Conservation (phyloP, 2,113 vertebrate species). For the Nothobranchius furzeri region DNA sequence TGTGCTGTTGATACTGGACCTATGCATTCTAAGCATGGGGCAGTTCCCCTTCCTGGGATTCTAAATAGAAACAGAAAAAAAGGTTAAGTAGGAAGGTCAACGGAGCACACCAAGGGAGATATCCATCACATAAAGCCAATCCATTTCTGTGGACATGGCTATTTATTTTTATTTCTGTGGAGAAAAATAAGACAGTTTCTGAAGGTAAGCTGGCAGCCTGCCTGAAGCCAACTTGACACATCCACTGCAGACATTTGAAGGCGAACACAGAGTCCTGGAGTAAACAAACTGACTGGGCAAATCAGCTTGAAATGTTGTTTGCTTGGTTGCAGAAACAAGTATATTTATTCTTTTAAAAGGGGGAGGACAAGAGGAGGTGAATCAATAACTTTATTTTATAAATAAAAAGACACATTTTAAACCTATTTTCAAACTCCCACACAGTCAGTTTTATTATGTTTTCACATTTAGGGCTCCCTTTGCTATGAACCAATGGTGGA, state of each 20-base stretch:
- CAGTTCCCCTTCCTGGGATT: slow-evolving; percentile 31
- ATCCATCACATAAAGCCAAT: slow-evolving; percentile 61
- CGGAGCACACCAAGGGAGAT: slow-evolving; percentile 43
- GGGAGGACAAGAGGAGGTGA: slow-evolving; percentile 10
- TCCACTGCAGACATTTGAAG: slow-evolving; percentile 65
- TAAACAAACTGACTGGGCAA: slow-evolving; percentile 67
- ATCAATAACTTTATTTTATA: not conserved
- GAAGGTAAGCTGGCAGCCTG: slow-evolving; percentile 68
- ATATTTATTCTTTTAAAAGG: slow-evolving; percentile 20
- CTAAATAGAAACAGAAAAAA: slow-evolving; percentile 57
- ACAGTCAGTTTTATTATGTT: not conserved
- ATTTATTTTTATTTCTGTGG: slow-evolving; percentile 74
- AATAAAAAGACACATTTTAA: not conserved
- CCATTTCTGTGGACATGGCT: slow-evolving; percentile 53
- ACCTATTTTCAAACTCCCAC: not conserved
- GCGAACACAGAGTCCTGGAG: slow-evolving; percentile 50
- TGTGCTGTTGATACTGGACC: slow-evolving; percentile 29
- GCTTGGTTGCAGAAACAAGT: slow-evolving; percentile 20
- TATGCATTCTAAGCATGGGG: slow-evolving; percentile 33
- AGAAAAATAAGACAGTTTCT: slow-evolving; percentile 61
- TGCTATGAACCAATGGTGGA: not conserved
- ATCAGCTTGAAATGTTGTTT: slow-evolving; percentile 53
- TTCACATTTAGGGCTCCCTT: not conserved
- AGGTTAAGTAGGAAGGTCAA: slow-evolving; percentile 71
- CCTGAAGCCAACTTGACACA: slow-evolving; percentile 65